phyloP scores from a whole-genome alignment of 2,113 vertebrate species.

The Macaca mulatta region DNA sequence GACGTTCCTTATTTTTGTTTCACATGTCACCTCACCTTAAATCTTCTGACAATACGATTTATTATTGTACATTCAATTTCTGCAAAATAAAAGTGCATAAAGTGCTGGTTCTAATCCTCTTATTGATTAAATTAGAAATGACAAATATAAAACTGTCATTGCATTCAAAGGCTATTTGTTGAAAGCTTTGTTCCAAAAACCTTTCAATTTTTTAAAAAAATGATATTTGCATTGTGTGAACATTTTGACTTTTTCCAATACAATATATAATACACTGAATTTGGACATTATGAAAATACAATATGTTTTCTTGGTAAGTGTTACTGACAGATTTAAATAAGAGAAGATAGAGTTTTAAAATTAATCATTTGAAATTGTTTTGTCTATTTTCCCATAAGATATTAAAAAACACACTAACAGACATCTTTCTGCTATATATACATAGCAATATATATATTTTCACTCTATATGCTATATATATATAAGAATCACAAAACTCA shows the following conservation, averaged over 20 bases:
- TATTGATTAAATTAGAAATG: not conserved
- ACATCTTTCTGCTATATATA: not conserved
- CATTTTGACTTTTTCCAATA: not conserved
- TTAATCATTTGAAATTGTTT: not conserved
- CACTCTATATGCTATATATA: not conserved
- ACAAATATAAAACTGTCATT: not conserved
- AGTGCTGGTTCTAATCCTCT: not conserved
- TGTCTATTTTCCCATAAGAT: not conserved
- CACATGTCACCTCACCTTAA: not conserved
- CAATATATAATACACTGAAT: not conserved
- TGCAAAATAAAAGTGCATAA: not conserved
- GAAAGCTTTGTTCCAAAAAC: not conserved
- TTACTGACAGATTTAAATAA: not conserved
- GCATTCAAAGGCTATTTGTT: not conserved
- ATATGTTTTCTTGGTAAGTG: not conserved
- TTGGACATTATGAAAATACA: not conserved
- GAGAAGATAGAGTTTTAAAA: not conserved
- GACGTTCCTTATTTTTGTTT: not conserved
- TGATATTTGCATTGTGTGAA: not conserved
- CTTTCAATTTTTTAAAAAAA: not conserved
- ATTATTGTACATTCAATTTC: not conserved
- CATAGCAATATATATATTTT: no score
- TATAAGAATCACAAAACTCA: not conserved
- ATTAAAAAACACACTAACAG: not conserved
- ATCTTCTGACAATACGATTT: not conserved